Percentiles rank a stretch among this genome's conserved stretches.
These are phyloP conservation scores for Macrosiphum euphorbiae DNA, from an alignment of 2,888 invertebrate species.

Conservation along the genomic window DNA sequence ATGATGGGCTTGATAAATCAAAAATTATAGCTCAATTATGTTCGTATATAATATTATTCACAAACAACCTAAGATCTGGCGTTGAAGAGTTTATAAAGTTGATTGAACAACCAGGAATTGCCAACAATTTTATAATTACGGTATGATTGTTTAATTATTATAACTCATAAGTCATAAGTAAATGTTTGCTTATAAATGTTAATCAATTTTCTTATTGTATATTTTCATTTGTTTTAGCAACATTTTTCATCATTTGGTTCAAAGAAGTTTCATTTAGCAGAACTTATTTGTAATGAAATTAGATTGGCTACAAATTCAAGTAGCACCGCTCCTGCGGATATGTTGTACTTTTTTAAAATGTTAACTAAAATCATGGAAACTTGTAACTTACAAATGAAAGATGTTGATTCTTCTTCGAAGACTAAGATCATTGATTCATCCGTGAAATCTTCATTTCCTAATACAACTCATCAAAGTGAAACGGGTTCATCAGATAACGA, in stretches of 20 bases:
- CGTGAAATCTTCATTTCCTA: not conserved
- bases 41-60: conserved; percentile 47
- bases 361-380: conserved; percentile 41
- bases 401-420: conserved; percentile 44
- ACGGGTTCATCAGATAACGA: not conserved
- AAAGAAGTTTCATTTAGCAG: conserved; percentile 53
- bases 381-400: conserved; percentile 31
- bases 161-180: too few species aligned
- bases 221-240: conserved; percentile 44
- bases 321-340: conserved; percentile 3
- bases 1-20: not conserved
- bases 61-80: conserved; percentile 31
- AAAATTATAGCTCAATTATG: conserved; percentile 44
- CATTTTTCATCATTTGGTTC: conserved; percentile 53
- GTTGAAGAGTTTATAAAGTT: conserved; percentile 39
- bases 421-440: not conserved
- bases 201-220: not conserved
- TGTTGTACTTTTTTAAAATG: conserved; percentile 46
- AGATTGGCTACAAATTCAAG: conserved; percentile 42
- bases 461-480: not conserved
- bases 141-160: not conserved
- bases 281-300: conserved; percentile 54
- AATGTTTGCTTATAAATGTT: not conserved
- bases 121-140: conserved; percentile 10
- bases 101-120: conserved; percentile 37